Conservation (phyloP, 2,888 invertebrate species). For the Tachina lurida region DNA sequence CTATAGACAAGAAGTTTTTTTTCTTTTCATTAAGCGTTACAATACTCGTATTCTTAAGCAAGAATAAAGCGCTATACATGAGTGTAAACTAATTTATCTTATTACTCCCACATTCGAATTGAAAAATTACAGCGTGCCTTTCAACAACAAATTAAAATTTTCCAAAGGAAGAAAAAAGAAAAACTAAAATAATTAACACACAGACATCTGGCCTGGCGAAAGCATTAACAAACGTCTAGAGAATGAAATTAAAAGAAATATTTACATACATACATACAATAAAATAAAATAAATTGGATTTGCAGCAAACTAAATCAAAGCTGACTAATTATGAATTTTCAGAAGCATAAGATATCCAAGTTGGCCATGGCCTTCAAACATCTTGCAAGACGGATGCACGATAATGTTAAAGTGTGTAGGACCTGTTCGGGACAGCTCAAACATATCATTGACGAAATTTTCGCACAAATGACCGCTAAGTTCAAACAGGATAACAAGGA, state of each 20-base stretch:
- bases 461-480: too few species aligned
- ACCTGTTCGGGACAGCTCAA: too few species aligned
- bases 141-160: constrained; percentile 41
- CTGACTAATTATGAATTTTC: constrained; percentile 11
- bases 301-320: constrained; percentile 49
- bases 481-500: too few species aligned
- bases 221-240: constrained; percentile 33
- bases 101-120: background rate
- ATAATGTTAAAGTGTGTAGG: too few species aligned
- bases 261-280: background rate
- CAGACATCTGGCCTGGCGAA: constrained; percentile 40
- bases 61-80: constrained; percentile 15
- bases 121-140: background rate
- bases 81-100: constrained; percentile 21
- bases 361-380: too few species aligned
- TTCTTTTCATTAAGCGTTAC: constrained; percentile 2
- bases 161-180: constrained; percentile 5
- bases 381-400: too few species aligned
- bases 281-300: constrained; percentile 48
- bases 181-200: constrained; percentile 42
- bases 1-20: too few species aligned
- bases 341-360: background rate
- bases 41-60: constrained; percentile 28
- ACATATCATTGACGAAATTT: too few species aligned
- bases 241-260: background rate